Evolutionary conservation across 2,888 invertebrate genomes (phyloP), one percentile per base, ranked within the genome.

Genomic region (Leistus spinibarbis): DNA sequence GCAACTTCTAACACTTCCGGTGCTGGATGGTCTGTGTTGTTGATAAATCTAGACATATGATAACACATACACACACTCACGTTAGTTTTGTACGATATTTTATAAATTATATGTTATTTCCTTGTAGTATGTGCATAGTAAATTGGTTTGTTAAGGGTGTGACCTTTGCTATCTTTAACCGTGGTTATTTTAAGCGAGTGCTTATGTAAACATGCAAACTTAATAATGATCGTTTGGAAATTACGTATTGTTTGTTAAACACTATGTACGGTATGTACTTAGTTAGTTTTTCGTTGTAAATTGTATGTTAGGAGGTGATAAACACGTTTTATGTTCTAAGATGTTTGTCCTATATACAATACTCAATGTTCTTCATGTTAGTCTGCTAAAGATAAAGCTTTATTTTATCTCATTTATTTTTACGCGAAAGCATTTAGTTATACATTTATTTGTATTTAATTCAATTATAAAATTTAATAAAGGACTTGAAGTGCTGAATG

Each of bases 21-120:
- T 22, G 4, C 17, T 40, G 53, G 40, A 40, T 40, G 13, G 56
- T 27, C 67, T 54, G 17, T 19, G 9, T 24, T 62, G 69, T 63
- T 69, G 75, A 75, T 75, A 64, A 69, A 64, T 75, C 75, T 75
- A 64, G 54, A 63, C 74, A 74, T 62, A 74, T 60, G 74, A 74
- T 74, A 74, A 72, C 57, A 60, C 19, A 10, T 16, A 54, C 2
- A 54, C 13, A 54, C 54, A 3, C 13, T 54, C n/a, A 60, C 17
- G 60, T 60, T 40, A 40, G 40, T 40, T 40, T 40, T n/a, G n/a
- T 40, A 40, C 3, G 0, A 40, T 2, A 40, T 1, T 40, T 40
- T 7, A 10, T 40, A 2, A 40, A 10, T 40, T 40, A 2, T 7
- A 40, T 40, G 40, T 40, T 40, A 10, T 40, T 40, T 13, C 40